Evolutionary conservation across 2,797 vertebrate species (phyloP), one percentile per base, ranked within the genome.

Genomic region (Pipistrellus nathusii): DNA sequence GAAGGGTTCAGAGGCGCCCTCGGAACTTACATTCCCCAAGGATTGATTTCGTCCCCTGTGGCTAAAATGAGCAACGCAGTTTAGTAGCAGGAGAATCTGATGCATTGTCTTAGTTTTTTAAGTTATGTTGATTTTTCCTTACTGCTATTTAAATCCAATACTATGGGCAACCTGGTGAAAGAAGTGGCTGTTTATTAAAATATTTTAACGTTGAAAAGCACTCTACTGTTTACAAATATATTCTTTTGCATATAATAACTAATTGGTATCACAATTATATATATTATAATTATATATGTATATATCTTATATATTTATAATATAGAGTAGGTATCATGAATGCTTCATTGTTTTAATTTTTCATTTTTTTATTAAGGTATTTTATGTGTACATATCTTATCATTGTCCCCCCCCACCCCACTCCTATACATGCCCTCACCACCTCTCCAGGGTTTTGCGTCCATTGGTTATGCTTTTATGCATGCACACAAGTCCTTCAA

Each of bases 11-110:
- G 4, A 92, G 73, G 10, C 73, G 95, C 57, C 84, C 3, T 0
- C 18, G 0, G 12, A 88, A 89, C 53, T 78, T 87, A 75, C 23
- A 21, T 88, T 93, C 46, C 88, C 91, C 66, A 82, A 92, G 55
- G 21, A 73, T 68, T 14, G 0, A 5, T 69, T 81, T 71, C 86
- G 27, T 75, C 92, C 75, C 68, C 38, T 25, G 18, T n/a, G 48
- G 15, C 72, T 71, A 59, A 35, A 38, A 83, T 75, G 75, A n/a
- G 75, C 55, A 78, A 25, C 8, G 7, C 25, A 62, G 30, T 51
- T 93, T 69, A 69, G 27, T 20, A 35, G 9, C 72, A 44, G 64
- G 72, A 92, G 62, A 64, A 82, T 30, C 69, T 23, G 55, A 41
- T 11, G 27, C 10, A 25, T 8, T 55, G 48, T 64, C 21, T 75